Conservation (phyloP, 1,140 invertebrate genomes). For the Pseudomyrmex flavicornis region DNA sequence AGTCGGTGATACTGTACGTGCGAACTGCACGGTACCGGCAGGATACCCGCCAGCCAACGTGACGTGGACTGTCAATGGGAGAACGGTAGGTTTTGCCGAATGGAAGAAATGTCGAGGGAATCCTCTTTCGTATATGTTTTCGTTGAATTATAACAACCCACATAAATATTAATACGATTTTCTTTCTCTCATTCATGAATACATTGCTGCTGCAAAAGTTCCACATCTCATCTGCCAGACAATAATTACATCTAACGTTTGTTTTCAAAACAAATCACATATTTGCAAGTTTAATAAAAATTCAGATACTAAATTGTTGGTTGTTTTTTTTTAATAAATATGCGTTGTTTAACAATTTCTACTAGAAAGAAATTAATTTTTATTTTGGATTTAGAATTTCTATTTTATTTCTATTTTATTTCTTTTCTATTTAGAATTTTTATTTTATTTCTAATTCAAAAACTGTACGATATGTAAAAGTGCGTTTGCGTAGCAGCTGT, state of each 20-base stretch:
- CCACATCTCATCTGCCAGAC: background rate
- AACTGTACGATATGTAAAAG: background rate
- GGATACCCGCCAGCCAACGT: conserved; percentile 92
- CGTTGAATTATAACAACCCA: conserved; percentile 18
- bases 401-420: no score
- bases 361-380: no score
- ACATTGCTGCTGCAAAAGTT: background rate
- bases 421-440: no score
- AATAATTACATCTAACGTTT: background rate
- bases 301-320: background rate
- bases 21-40: conserved; percentile 90
- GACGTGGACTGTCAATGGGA: conserved; percentile 92
- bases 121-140: background rate
- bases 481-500: background rate
- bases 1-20: conserved; percentile 89
- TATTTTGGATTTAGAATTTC: no score
- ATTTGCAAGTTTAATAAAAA: background rate
- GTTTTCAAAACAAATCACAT: background rate
- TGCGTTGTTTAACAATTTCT: background rate
- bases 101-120: conserved; percentile 39
- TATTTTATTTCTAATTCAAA: no score
- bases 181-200: conserved; percentile 16
- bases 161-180: conserved; percentile 37
- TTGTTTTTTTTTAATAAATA: background rate
- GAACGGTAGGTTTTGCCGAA: conserved; percentile 87